Evolutionary conservation across 2,113 vertebrate genomes (phyloP).

Genomic region (Cisticola juncidis): DNA sequence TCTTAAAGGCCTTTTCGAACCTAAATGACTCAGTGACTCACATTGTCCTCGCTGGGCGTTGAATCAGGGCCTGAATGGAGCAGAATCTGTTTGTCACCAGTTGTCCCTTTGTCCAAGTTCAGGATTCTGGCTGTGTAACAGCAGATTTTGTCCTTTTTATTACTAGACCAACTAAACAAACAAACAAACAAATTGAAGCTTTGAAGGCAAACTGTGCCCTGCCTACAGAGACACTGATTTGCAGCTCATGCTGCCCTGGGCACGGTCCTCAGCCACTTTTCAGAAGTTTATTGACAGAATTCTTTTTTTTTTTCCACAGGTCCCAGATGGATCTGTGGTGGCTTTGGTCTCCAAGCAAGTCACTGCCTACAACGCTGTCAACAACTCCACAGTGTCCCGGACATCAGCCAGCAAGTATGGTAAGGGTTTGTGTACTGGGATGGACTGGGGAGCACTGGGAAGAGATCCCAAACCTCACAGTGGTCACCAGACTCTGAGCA

Average conservation of each 20-base stretch:
- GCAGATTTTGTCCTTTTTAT: background rate
- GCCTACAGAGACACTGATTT: background rate
- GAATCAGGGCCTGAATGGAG: background rate
- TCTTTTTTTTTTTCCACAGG: constrained; percentile 70
- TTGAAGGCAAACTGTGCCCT: background rate
- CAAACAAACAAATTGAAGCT: background rate
- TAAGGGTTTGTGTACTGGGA: constrained; percentile 41
- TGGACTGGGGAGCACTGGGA: background rate
- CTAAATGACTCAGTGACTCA: background rate
- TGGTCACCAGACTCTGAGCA: background rate
- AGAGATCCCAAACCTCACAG: rapidly evolving
- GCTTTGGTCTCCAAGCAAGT: constrained; percentile 98
- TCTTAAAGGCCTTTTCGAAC: background rate
- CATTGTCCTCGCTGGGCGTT: background rate
- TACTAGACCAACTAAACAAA: background rate
- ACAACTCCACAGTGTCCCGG: constrained; percentile 95
- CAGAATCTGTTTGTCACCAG: background rate
- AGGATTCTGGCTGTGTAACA: background rate
- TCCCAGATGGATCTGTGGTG: constrained; percentile 92
- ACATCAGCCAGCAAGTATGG: constrained; percentile 98
- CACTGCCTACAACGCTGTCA: constrained; percentile 94
- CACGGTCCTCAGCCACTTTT: background rate
- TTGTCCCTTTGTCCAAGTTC: background rate
- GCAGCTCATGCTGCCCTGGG: background rate
- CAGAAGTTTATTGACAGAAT: background rate